Base-by-base conservation (phyloP, 2,888 invertebrate genomes). In the Nomada hirtipes region DNA sequence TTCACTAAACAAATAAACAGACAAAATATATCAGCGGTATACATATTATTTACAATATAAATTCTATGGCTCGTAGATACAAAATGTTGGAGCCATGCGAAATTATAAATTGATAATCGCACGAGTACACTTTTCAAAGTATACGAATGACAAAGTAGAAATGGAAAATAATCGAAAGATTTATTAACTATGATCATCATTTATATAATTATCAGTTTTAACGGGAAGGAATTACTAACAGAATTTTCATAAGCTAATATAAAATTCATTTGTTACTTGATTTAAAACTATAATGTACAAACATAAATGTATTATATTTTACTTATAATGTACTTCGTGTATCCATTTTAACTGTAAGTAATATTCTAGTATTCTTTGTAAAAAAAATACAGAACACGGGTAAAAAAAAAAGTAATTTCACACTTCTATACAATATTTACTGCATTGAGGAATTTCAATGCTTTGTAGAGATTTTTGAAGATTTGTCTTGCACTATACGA, bases 71-170 rank as follows among this genome's bases (percentile, higher is more conserved):
- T 61, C n/a, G 52, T 67, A 47, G 47, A 50, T 72, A 60, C n/a
- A 76, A 81, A 75, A 78, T 79, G 50, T 55, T 60, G 36, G 36
- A 36, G 36, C 1, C 36, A 36, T 36, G 36, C 36, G 36, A n/a
- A 36, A 1, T 71, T 64, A 68, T 55, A 59, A 60, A 13, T 64
- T 72, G 83, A 70, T 79, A 36, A 83, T 84, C 60, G 76, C 67
- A 76, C 63, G 61, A 65, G 20, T 44, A 76, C 36, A 71, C 36
- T 53, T 67, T 57, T 60, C 18, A 23, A 52, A 72, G 63, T 68
- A 36, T 57, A 68, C n/a, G 44, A 69, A 77, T 59, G 44, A 61
- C 20, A 60, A 55, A 61, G 52, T 67, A 67, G 18, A 52, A 77
- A 23, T 55, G n/a, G 1, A 11, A 67, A 63, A 69, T 47, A 15